Evolutionary conservation across 2,888 invertebrate genomes (phyloP), one percentile per base, ranked within the genome.

Genomic region (Cheilosia impressa): DNA sequence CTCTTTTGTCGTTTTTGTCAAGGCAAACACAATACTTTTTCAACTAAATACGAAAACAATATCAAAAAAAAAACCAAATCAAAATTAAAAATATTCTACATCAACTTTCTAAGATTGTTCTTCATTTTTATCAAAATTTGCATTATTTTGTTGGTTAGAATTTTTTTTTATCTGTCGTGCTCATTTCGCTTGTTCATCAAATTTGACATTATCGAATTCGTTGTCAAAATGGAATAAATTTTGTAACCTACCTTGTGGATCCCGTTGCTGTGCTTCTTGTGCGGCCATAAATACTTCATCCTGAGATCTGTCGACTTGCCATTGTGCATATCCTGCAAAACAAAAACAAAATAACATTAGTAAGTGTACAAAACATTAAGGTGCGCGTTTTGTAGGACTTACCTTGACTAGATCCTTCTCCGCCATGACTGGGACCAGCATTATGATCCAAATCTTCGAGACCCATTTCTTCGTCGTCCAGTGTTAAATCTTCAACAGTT

Each of bases 241-340:
- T 53, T 57, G 84, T 84, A 75, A 91, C 96, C 96, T 96, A 97
- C 97, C 97, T 97, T 97, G 97, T 93, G 96, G 96, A 94, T 97
- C 97, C 93, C 97, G 95, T 93, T 96, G 96, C 90, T 92, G 92
- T 90, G 92, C 92, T 93, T 93, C 97, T 93, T 96, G 96, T 92
- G 96, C 96, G 92, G 96, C 95, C 94, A 97, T 95, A 91, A 95
- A 95, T 91, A 96, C 95, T 94, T 97, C 97, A 91, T 97, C 97
- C 93, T 96, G 96, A 95, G 95, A 94, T 93, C 95, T 93, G 93
- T 95, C 95, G 94, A 96, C 95, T 93, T 96, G 97, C 97, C 97
- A 97, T 93, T 94, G 93, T 91, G 95, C 95, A 93, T 96, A 96
- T 94, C 96, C 97, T 96, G 93, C 58, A 27, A 76, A 34, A 81